Conservation (phyloP, 2,113 vertebrate genomes). For the Crotalus horridus region DNA sequence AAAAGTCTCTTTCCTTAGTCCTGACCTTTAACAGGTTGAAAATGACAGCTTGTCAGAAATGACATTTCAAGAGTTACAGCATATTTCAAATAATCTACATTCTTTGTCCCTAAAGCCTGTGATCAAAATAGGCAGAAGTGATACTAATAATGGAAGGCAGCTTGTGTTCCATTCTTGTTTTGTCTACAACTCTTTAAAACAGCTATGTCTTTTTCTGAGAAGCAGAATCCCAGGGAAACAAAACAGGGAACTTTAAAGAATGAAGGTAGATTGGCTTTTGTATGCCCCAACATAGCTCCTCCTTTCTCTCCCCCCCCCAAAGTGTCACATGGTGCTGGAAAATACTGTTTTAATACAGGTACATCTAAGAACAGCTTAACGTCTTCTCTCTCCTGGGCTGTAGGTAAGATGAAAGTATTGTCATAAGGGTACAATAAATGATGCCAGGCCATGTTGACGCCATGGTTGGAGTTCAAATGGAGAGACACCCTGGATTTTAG, state of each 20-base stretch:
- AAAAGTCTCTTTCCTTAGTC: conserved; percentile 23
- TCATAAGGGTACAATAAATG: not conserved
- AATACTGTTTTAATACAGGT: not conserved
- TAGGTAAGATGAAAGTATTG: not conserved
- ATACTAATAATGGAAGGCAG: not conserved
- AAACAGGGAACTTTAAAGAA: not conserved
- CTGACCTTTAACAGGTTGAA: conserved; percentile 18
- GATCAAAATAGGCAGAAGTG: not conserved
- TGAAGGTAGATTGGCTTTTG: not conserved
- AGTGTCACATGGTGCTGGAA: not conserved
- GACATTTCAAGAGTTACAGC: not conserved
- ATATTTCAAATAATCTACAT: not conserved
- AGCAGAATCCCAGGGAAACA: not conserved
- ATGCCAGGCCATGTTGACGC: not conserved
- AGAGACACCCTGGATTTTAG: not conserved
- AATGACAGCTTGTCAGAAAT: not conserved
- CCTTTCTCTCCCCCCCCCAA: not conserved
- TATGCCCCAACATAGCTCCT: not conserved
- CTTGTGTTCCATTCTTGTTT: not conserved
- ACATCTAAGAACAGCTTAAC: not conserved
- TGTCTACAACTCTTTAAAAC: not conserved
- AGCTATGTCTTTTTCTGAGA: not conserved
- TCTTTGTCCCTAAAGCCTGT: not conserved
- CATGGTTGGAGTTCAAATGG: not conserved
- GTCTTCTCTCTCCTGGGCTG: not conserved